Base-by-base conservation (phyloP, 2,113 vertebrate genomes). In the Pitta sordida region DNA sequence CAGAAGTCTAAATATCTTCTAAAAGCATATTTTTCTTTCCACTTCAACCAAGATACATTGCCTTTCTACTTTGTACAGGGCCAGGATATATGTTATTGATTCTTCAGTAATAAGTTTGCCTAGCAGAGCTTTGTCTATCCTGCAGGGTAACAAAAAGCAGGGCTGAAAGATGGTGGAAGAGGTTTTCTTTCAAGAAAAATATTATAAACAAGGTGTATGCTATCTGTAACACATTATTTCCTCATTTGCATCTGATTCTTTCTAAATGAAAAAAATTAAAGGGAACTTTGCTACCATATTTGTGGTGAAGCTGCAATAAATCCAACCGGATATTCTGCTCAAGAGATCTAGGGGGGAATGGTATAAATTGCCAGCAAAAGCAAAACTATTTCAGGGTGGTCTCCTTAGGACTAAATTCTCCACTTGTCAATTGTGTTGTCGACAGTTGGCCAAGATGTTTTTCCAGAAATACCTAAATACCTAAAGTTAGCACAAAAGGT, bases 331-430 rank as follows among this genome's bases (percentile, higher is more conserved):
- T 94, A 95, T 94, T 84, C 86, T 52, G 37, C 86, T 82, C 77
- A 73, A 92, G 34, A 91, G 44, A 94, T 95, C 26, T 29, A 39
- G 73, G 16, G 39, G 88, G 56, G 41, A 68, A 75, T 20, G 34
- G 60, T 91, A 82, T 91, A 91, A 92, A 92, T 91, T 81, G 88
- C 91, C 95, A 95, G 86, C 48, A 96, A 94, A 94, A 92, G 91
- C 88, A 93, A 62, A 91, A 77, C 69, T 92, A 81, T 91, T 95
- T 95, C 95, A 94, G 92, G 88, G 88, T 95, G 92, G 94, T 95
- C 95, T 84, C 49, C 90, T 92, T 63, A 74, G 43, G 63, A 86
- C 23, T 86, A 83, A 49, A 53, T 93, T 84, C 68, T 78, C 51
- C 48, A 58, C 41, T 91, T 91, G 86, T 83, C 96, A 91, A 94